Percentiles rank a stretch among this genome's conserved stretches.
Conservation (phyloP, 2,888 invertebrate species). For the Clusia tigrina region DNA sequence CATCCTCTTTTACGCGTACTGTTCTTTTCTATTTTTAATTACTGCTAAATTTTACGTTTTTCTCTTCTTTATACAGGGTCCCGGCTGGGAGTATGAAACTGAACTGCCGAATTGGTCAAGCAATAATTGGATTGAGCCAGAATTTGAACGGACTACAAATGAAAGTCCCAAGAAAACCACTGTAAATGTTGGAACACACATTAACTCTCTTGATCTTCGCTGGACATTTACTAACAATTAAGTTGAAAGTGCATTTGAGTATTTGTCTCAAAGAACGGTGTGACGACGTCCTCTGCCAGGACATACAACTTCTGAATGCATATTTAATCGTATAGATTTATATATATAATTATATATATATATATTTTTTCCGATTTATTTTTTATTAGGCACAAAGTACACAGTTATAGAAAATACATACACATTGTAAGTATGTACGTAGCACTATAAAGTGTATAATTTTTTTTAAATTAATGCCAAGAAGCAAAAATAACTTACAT, state of each 20-base stretch:
- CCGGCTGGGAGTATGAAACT: constrained; percentile 94
- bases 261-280: constrained; percentile 26
- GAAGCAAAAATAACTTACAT: background rate
- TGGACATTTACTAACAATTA: no score
- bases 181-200: no score
- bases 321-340: background rate
- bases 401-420: background rate
- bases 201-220: no score
- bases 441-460: background rate
- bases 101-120: constrained; percentile 92
- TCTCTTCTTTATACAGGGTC: constrained; percentile 72
- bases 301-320: constrained; percentile 31
- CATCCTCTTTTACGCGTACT: no score
- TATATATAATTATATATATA: constrained; percentile 1
- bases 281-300: constrained; percentile 23
- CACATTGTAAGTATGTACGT: background rate
- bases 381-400: background rate
- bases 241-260: constrained; percentile 39
- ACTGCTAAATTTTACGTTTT: no score
- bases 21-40: constrained; percentile 3
- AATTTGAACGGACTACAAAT: constrained; percentile 57
- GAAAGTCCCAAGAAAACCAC: background rate
- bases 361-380: background rate
- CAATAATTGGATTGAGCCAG: constrained; percentile 81
- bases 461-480: constrained; percentile 5